phyloP scores from a whole-genome alignment of 2,888 invertebrate species.

The Cyrtodaria siliqua region DNA sequence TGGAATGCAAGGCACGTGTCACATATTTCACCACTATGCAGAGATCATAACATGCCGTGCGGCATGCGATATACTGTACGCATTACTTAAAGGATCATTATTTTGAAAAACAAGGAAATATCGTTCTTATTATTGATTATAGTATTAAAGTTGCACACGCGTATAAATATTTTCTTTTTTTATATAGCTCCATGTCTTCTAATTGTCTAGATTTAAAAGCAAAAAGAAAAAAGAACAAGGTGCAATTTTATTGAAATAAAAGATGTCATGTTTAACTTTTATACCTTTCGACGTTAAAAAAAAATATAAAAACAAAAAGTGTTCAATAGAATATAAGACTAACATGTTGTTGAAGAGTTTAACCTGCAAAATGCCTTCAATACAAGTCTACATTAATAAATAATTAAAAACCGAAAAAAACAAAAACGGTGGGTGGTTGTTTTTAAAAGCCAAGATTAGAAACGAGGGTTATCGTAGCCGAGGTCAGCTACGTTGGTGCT shows the following conservation, averaged over 20 bases:
- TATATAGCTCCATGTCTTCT: no score
- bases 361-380: no score
- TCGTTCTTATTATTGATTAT: neutral
- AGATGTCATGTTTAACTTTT: no score
- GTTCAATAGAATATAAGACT: no score
- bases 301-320: no score
- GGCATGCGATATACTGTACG: neutral
- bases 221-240: no score
- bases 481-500: neutral
- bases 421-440: neutral
- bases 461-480: neutral
- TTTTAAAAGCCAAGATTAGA: neutral
- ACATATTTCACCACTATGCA: constrained; percentile 17
- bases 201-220: no score
- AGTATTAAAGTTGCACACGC: neutral
- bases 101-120: neutral
- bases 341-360: no score
- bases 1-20: constrained; percentile 40
- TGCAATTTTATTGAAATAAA: no score
- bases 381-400: no score
- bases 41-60: neutral
- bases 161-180: neutral
- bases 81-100: neutral
- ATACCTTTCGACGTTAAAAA: no score
- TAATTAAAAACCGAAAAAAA: neutral